Conservation (phyloP, 2,113 vertebrate species). For the Phoxinus phoxinus region DNA sequence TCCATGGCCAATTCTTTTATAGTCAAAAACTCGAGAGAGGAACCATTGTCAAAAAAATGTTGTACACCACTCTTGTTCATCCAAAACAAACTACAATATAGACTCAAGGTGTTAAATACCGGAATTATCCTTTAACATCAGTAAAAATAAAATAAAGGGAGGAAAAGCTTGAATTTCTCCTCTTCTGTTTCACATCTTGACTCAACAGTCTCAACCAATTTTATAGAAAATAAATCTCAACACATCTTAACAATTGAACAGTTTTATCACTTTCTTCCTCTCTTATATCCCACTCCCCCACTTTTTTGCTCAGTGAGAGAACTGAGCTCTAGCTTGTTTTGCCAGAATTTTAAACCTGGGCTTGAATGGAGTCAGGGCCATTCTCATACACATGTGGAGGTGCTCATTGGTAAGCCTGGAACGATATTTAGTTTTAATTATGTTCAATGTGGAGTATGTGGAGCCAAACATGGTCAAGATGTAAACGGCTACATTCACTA, state of each 20-base stretch:
- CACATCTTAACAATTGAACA: background rate
- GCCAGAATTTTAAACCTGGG: background rate
- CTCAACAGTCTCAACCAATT: background rate
- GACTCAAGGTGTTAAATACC: too few relatives aligned
- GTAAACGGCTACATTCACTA: conserved; percentile 41
- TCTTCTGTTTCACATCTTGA: background rate
- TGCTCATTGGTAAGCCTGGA: conserved; percentile 17
- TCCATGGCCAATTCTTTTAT: too few relatives aligned
- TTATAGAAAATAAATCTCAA: background rate
- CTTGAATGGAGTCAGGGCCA: conserved; percentile 38
- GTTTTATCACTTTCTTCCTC: background rate
- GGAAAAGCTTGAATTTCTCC: background rate
- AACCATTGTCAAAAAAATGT: too few relatives aligned
- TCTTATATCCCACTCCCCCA: background rate
- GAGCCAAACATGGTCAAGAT: conserved; percentile 54
- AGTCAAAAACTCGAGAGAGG: too few relatives aligned
- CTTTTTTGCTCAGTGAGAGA: conserved; percentile 27
- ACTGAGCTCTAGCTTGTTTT: background rate
- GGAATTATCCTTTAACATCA: too few relatives aligned
- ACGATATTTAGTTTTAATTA: conserved; percentile 36
- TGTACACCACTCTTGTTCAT: too few relatives aligned
- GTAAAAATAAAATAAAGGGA: background rate
- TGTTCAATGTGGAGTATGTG: conserved; percentile 40
- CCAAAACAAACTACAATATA: too few relatives aligned
- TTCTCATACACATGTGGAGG: conserved; percentile 27